Base-by-base conservation (phyloP, 2,113 vertebrate genomes). In the Labrus mixtus region DNA sequence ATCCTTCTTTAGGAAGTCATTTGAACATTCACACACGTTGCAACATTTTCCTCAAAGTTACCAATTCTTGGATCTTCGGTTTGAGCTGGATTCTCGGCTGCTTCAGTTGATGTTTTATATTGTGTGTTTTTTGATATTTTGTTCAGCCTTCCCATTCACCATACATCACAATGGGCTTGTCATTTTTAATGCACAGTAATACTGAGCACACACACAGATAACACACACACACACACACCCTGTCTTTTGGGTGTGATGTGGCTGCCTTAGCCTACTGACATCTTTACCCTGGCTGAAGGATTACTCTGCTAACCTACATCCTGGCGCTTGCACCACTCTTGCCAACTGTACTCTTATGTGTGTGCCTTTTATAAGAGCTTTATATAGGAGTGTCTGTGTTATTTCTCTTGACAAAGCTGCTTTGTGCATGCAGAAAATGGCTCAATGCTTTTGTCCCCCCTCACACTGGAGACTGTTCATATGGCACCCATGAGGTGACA, bases 221-320 rank as follows among this genome's bases (percentile, higher is more conserved):
- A 12, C 29, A 33, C 29, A 33, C 29, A 33, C 29, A 33, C 29
- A 33, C 29, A 33, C 29, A 9, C 48, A 69, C 20, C 11, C 46
- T 17, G 57, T 46, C 51, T 46, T 2, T 50, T 59, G 43, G 48
- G 65, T 54, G 79, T 55, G 60, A 73, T 66, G 66, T 59, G 46
- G 69, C 73, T 80, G 81, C 64, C 58, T 85, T 90, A 84, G 79
- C 91, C 90, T 59, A 85, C 74, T 91, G 89, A 90, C 91, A 91
- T 91, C 79, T 85, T 90, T 78, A 78, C 83, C 79, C 59, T 78
- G 71, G 71, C 75, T 87, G 63, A 83, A 81, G 92, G 90, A 92
- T 94, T 93, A 94, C 84, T 90, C 85, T 81, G 81, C 73, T 93
- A 92, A 94, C 92, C 93, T 79, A 94, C 88, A 91, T 91, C 83